A percentile compares a stretch with the other conserved stretches of the same genome.
Conservation (phyloP, 2,888 invertebrate species). For the Nomada fucata region DNA sequence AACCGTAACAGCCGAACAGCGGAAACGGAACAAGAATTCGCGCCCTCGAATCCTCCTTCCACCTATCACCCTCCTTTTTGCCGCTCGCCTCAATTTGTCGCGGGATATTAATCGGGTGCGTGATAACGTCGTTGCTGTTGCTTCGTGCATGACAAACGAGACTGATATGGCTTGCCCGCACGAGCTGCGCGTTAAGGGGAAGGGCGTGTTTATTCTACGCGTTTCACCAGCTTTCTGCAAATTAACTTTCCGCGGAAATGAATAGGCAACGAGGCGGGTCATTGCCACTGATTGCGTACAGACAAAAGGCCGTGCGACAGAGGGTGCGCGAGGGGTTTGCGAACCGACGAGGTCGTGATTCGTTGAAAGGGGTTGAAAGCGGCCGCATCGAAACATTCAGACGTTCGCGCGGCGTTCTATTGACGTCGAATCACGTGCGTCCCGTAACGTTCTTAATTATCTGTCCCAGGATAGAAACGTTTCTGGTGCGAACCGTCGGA, state of each 20-base stretch:
- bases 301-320: background rate
- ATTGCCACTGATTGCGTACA: background rate
- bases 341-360: background rate
- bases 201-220: constrained; percentile 78
- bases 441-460: constrained; percentile 66
- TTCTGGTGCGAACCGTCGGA: background rate
- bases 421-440: constrained; percentile 65
- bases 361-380: background rate
- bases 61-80: constrained; percentile 33
- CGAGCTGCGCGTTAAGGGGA: constrained; percentile 71
- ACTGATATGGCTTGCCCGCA: constrained; percentile 72
- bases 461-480: constrained; percentile 18
- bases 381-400: constrained; percentile 60
- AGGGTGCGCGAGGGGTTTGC: background rate
- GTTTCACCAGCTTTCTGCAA: constrained; percentile 77
- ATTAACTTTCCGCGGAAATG: constrained; percentile 78
- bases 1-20: constrained; percentile 11
- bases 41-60: background rate
- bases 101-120: constrained; percentile 71
- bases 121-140: constrained; percentile 76
- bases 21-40: constrained; percentile 27
- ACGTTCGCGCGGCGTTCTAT: constrained; percentile 61
- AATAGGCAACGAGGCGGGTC: constrained; percentile 45
- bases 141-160: constrained; percentile 79
- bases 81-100: constrained; percentile 67